phyloP scores from a whole-genome alignment of 1,140 invertebrate genomes.

The Dolichoris vasculosae region DNA sequence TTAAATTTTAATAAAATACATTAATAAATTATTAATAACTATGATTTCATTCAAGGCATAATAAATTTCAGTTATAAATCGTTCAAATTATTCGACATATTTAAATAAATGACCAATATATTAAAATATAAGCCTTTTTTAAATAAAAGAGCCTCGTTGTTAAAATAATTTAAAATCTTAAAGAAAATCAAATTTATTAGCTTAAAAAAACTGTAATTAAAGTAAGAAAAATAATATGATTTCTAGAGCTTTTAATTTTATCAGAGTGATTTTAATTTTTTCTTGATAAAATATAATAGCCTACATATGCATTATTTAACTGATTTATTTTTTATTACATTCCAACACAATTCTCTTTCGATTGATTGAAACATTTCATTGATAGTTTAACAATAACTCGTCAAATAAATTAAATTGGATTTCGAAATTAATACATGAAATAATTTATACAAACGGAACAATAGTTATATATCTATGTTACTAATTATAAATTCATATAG shows the following conservation, averaged over 20 bases:
- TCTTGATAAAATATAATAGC: conserved; percentile 12
- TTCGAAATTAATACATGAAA: neutral
- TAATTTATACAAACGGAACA: neutral
- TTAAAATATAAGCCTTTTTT: neutral
- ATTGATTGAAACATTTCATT: neutral
- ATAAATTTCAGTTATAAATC: neutral
- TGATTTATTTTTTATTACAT: conserved; percentile 23
- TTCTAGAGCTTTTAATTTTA: neutral
- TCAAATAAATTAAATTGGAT: neutral
- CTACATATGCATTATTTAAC: neutral
- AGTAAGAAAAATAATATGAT: conserved; percentile 10
- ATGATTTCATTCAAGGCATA: neutral
- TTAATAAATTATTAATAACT: conserved; percentile 6
- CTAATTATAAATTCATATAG: neutral
- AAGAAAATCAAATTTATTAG: neutral
- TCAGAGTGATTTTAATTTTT: neutral
- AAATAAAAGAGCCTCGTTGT: neutral
- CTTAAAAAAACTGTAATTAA: neutral
- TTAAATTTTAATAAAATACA: neutral
- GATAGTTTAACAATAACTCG: conserved; percentile 3
- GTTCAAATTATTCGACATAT: neutral
- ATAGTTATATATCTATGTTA: too few relatives aligned
- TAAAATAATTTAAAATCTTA: neutral
- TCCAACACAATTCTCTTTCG: too few relatives aligned
- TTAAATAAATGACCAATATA: neutral